These are phyloP conservation scores for Chelonia mydas DNA, from an alignment of 2,797 vertebrate genomes.

Conservation along the genomic window DNA sequence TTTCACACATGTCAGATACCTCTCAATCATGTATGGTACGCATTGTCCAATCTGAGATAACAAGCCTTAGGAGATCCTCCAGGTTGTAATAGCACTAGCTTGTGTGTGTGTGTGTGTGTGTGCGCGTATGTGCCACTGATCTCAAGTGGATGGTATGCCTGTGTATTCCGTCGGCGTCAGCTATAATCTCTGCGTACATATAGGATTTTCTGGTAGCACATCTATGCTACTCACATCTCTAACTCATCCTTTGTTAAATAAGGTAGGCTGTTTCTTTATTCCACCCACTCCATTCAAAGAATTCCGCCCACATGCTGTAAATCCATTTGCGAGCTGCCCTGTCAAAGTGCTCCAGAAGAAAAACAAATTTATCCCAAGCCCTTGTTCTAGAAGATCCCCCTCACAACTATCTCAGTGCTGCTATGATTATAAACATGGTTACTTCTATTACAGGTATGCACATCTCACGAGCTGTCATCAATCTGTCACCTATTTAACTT, in stretches of 20 bases:
- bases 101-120: too few relatives aligned
- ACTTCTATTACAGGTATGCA: background rate
- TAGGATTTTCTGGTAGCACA: accelerated
- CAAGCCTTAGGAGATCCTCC: constrained; percentile 16
- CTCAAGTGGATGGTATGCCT: background rate
- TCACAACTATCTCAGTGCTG: background rate
- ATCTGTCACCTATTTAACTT: background rate
- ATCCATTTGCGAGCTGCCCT: background rate
- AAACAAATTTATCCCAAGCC: accelerated
- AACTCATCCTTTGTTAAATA: background rate
- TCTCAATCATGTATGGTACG: constrained; percentile 27
- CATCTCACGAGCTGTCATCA: background rate
- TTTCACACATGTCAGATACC: constrained; percentile 58
- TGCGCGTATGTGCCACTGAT: background rate
- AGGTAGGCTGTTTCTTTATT: background rate
- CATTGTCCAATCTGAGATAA: constrained; percentile 32
- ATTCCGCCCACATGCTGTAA: background rate
- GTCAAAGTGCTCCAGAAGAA: background rate
- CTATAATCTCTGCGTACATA: background rate
- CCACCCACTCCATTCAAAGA: background rate
- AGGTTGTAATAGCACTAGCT: background rate
- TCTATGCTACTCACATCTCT: accelerated
- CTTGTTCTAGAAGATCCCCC: background rate
- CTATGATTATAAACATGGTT: background rate
- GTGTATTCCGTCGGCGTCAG: background rate